phyloP scores from a whole-genome alignment of 1,140 invertebrate species.

The Trigoniulus corallinus region DNA sequence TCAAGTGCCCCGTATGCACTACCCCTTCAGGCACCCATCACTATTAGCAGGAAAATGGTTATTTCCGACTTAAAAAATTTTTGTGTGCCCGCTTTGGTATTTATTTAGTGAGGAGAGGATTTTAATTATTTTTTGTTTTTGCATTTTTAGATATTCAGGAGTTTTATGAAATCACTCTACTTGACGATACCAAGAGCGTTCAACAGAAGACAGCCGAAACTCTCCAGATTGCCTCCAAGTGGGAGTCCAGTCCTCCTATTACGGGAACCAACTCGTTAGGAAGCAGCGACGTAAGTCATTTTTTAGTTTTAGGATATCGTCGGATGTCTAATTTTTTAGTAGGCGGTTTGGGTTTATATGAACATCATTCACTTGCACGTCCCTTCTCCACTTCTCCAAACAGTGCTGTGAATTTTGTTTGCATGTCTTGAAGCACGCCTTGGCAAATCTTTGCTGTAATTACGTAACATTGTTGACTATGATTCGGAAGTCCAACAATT shows the following conservation, averaged over 20 bases:
- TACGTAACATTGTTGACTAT: too few species aligned
- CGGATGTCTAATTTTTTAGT: too few species aligned
- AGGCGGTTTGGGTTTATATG: too few species aligned
- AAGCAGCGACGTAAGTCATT: not conserved
- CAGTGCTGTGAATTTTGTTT: constrained; percentile 1
- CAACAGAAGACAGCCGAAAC: constrained; percentile 93
- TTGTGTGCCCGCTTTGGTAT: too few species aligned
- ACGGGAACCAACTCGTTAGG: not conserved
- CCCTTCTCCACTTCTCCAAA: constrained; percentile 7
- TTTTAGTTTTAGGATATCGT: not conserved
- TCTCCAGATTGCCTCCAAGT: constrained; percentile 86
- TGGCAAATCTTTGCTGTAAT: too few species aligned
- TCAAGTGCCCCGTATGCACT: too few species aligned
- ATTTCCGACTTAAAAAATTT: too few species aligned
- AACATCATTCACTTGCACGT: too few species aligned
- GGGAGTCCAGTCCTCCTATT: constrained; percentile 45
- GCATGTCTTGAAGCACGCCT: too few species aligned
- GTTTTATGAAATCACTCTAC: constrained; percentile 90
- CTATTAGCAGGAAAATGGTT: too few species aligned
- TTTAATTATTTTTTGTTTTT: not conserved
- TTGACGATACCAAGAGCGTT: constrained; percentile 85
- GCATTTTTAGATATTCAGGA: constrained; percentile 80
- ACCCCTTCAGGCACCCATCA: too few species aligned
- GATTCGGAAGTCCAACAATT: too few species aligned
- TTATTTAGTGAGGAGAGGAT: not conserved